A percentile compares a stretch with the other conserved stretches of the same genome.
Conservation (phyloP, 2,113 vertebrate genomes). For the Malurus elegans region DNA sequence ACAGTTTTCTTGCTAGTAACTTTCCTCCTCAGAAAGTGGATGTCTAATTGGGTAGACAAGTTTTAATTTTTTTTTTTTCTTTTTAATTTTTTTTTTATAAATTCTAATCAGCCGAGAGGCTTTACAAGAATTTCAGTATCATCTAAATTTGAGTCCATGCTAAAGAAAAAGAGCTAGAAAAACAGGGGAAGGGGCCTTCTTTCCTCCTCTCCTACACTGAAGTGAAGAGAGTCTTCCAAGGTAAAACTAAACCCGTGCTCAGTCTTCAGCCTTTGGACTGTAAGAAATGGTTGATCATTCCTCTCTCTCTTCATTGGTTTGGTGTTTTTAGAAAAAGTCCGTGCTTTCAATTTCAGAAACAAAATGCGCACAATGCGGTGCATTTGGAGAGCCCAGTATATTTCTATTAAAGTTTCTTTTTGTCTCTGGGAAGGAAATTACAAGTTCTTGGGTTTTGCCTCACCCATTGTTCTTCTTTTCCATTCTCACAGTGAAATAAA, state of each 20-base stretch:
- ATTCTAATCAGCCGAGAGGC: not conserved
- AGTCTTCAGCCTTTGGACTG: not conserved
- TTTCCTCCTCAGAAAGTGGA: not conserved
- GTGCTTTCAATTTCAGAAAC: not conserved
- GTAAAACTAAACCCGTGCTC: not conserved
- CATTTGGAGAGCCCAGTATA: not conserved
- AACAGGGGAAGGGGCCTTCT: not conserved
- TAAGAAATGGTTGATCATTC: not conserved
- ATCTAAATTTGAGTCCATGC: not conserved
- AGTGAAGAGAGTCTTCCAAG: not conserved
- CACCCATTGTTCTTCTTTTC: not conserved
- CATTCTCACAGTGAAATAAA: constrained; percentile 7
- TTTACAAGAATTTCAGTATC: not conserved
- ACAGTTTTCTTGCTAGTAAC: not conserved
- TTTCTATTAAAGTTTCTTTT: not conserved
- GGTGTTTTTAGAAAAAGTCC: not conserved
- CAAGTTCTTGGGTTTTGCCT: not conserved
- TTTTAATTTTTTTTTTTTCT: not conserved
- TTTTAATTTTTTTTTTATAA: not conserved
- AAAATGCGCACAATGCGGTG: not conserved
- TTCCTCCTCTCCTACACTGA: not conserved
- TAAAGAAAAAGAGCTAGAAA: not conserved
- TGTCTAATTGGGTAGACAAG: not conserved
- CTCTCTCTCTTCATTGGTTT: not conserved
- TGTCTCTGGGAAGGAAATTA: not conserved